Percentiles rank a stretch among this genome's conserved stretches.
Conservation (phyloP, 2,113 vertebrate species). For the Callaeas wilsoni region DNA sequence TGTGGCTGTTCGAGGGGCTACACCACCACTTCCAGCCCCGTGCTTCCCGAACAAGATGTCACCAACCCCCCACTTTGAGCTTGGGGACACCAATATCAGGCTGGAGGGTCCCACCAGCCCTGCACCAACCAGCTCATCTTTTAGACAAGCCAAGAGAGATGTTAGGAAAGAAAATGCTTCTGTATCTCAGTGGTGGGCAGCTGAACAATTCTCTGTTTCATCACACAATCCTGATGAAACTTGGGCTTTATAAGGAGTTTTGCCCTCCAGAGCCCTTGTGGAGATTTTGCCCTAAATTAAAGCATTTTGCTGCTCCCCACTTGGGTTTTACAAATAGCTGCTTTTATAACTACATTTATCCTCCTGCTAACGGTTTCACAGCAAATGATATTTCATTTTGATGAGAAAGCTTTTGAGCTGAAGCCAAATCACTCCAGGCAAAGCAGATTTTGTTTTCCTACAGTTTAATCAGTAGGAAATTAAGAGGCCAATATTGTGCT, state of each 20-base stretch:
- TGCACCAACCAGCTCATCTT: background rate
- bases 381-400: conserved; percentile 65
- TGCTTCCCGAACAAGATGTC: background rate
- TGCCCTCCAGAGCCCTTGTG: background rate
- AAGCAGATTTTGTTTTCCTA: conserved; percentile 69
- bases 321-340: conserved; percentile 34
- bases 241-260: background rate
- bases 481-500: conserved; percentile 53
- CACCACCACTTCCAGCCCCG: background rate
- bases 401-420: conserved; percentile 57
- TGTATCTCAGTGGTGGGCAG: background rate
- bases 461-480: conserved; percentile 67
- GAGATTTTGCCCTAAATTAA: background rate
- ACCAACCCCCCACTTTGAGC: background rate
- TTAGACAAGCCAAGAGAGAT: background rate
- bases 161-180: background rate
- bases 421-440: conserved; percentile 64
- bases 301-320: background rate
- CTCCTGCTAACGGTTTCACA: conserved; percentile 39
- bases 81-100: background rate
- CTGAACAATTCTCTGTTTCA: background rate
- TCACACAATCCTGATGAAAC: background rate
- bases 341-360: conserved; percentile 23
- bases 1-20: fast-evolving
- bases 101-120: background rate